Conservation (phyloP, 2,113 vertebrate genomes). For the Gallinago undulata region DNA sequence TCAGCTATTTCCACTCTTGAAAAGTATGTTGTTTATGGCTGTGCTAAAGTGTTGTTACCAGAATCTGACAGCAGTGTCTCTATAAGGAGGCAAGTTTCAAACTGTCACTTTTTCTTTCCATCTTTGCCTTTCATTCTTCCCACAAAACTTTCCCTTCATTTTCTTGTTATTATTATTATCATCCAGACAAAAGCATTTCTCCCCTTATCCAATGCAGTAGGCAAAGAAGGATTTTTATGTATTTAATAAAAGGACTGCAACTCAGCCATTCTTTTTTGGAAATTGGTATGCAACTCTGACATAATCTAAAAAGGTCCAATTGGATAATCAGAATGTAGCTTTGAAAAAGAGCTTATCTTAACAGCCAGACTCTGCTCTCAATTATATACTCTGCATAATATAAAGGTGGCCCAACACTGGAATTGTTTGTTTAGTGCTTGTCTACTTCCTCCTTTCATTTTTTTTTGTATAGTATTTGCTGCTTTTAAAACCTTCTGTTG, state of each 20-base stretch:
- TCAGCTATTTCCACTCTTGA: neutral
- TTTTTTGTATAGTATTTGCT: neutral
- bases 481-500: neutral
- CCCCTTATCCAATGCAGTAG: neutral
- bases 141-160: neutral
- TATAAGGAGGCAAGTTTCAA: neutral
- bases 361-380: neutral
- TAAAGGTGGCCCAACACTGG: neutral
- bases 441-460: neutral
- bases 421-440: neutral
- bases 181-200: neutral
- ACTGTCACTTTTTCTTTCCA: neutral
- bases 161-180: neutral
- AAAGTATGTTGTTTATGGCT: neutral
- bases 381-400: neutral
- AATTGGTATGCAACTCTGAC: neutral
- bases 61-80: neutral
- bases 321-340: neutral
- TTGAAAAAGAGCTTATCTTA: constrained; percentile 8
- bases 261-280: neutral
- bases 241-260: neutral
- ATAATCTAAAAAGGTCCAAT: neutral
- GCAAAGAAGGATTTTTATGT: neutral
- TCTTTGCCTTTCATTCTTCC: neutral
- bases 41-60: neutral